A percentile compares a stretch with the other conserved stretches of the same genome.
phyloP scores from a whole-genome alignment of 2,113 vertebrate species.

The Notechis scutatus region DNA sequence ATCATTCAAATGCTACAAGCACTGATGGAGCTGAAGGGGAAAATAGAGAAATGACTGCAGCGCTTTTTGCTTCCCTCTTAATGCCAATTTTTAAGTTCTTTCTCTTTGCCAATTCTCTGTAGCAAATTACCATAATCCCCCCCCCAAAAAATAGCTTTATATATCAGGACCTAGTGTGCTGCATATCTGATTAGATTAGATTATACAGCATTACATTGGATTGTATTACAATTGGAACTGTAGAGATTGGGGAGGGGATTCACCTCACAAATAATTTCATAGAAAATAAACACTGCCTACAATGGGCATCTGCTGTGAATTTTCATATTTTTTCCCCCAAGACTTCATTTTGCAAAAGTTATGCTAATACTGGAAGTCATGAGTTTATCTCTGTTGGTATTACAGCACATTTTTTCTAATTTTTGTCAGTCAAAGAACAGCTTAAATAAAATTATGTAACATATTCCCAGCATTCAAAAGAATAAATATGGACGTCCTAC shows the following conservation, averaged over 20 bases:
- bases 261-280: neutral
- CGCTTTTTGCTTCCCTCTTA: neutral
- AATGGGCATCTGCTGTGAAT: neutral
- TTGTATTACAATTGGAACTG: neutral
- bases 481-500: conserved; percentile 38
- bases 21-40: neutral
- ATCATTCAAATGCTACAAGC: neutral
- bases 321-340: neutral
- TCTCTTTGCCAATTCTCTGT: neutral
- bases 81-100: neutral
- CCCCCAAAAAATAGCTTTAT: neutral
- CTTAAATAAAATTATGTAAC: conserved; percentile 22
- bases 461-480: conserved; percentile 32
- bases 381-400: neutral
- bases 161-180: neutral
- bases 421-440: conserved; percentile 26
- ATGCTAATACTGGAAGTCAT: neutral
- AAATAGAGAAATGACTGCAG: neutral
- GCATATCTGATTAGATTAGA: neutral
- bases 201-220: neutral
- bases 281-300: neutral
- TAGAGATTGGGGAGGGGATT: neutral
- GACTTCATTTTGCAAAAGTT: neutral
- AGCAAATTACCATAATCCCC: neutral
- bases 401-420: neutral